These are phyloP conservation scores for Craterocephalus amniculus DNA, from an alignment of 2,797 vertebrate species.

Conservation along the genomic window DNA sequence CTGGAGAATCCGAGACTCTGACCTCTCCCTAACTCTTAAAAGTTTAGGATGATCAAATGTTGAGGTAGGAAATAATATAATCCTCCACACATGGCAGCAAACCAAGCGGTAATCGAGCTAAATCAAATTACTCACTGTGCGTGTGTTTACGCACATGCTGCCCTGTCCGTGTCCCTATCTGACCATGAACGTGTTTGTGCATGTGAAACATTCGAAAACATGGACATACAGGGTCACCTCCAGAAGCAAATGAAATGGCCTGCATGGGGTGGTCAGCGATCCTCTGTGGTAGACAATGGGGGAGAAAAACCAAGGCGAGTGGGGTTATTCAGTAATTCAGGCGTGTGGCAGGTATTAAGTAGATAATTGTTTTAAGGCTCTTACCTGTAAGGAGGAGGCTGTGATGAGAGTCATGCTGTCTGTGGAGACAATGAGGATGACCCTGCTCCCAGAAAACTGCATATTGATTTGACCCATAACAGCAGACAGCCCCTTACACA, in stretches of 20 bases:
- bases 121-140: constrained; percentile 71
- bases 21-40: constrained; percentile 9
- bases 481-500: constrained; percentile 84
- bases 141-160: constrained; percentile 1
- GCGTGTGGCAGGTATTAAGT: not conserved
- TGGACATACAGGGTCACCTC: constrained; percentile 92
- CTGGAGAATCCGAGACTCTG: not conserved
- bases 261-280: constrained; percentile 95
- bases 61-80: constrained; percentile 72
- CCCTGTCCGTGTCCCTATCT: constrained; percentile 24
- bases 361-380: constrained; percentile 9
- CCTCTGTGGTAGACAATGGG: constrained; percentile 81
- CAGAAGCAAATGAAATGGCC: constrained; percentile 96
- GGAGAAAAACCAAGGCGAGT: not conserved
- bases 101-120: constrained; percentile 74
- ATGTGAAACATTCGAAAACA: constrained; percentile 18
- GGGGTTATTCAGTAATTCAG: not conserved
- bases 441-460: constrained; percentile 90
- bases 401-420: constrained; percentile 88
- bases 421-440: constrained; percentile 89
- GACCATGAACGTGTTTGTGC: constrained; percentile 21
- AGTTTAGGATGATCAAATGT: constrained; percentile 12
- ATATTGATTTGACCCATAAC: constrained; percentile 92
- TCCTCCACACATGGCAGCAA: constrained; percentile 63
- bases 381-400: constrained; percentile 89